Evolutionary conservation across 2,888 invertebrate genomes (phyloP), one percentile per base, ranked within the genome.

Genomic region (Apamea epomidion): DNA sequence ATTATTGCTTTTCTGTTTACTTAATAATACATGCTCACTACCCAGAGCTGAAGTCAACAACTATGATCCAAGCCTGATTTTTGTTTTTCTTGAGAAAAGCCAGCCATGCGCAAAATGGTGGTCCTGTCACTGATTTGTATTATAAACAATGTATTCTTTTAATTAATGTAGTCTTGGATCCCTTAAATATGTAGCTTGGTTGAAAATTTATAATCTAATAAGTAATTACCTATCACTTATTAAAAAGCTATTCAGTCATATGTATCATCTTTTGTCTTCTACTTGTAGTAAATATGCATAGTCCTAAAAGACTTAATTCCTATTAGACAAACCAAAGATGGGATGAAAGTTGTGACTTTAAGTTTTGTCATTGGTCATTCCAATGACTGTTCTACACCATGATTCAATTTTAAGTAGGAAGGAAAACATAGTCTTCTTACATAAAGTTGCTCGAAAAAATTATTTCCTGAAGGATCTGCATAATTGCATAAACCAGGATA

Each of bases 261-360:
- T 48, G 29, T 37, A 21, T 65, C 58, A 74, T 77, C 21, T 77
- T 65, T 60, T 48, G 45, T 82, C 60, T 74, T 45, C n/a, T 74
- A 25, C 16, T 76, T 70, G 14, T 70, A 51, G 37, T 32, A 65
- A 51, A 62, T 45, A 37, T 60, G n/a, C 42, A 42, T 65, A 60
- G 65, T 70, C 69, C 71, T 58, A n/a, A 48, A 60, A 60, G 25
- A 82, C 37, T 21, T 32, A 60, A 29, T 78, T 18, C 32, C 8
- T 83, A 58, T 82, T 60, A 45, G 48, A 60, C 75, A 82, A 42
- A 81, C 37, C 45, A 65, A 80, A 48, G 25, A 58, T 58, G 25
- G 25, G 25, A 37, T 81, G 3, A 8, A 64, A 64, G 8, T 64
- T 32, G 10, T 45, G 16, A 25, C 54, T 21, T 45, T 54, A 78